Base-by-base conservation (phyloP, 2,888 invertebrate genomes). In the Pollenia amentaria region DNA sequence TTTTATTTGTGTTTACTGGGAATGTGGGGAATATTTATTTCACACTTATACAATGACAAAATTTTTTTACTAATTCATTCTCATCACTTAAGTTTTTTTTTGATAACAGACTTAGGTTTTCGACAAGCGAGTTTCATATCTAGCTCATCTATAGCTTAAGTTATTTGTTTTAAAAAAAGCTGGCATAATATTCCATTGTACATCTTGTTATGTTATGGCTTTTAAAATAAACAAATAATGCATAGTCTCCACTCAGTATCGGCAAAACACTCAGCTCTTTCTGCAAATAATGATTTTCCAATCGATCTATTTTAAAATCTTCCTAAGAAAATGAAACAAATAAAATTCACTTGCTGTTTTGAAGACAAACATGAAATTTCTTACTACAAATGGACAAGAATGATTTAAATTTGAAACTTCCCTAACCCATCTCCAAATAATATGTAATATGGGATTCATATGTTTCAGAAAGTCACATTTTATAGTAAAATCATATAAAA, bases 351-450 rank as follows among this genome's bases (percentile, higher is more conserved):
- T n/a, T 11, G 11, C 16, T 8, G 10, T 42, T 62, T 16, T 10
- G 11, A 46, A 46, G 42, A 79, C 70, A 29, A 0, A 29, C 1
- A 29, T 29, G 29, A 29, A 29, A 6, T 29, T 29, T 29, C 29
- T 70, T 44, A 70, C 70, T 2, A 9, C n/a, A 11, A 76, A 8
- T 40, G 82, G 82, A 62, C 82, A 82, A 1, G 60, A 44, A 42
- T 69, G 75, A 42, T 76, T 76, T 10, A 76, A 10, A 64, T 64
- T 76, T 3, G 75, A 46, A 16, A 38, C 16, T 0, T 70, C 53
- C 7, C 16, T 70, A n/a, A 79, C 38, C 80, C 73, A 81, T 11
- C 7, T 2, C 79, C 70, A 79, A 8, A 73, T 2, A 10, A 73
- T 44, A 2, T 10, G 57, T 0, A 65, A 57, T 1, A 81, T n/a